Evolutionary conservation across 2,888 invertebrate species (phyloP), one percentile per base, ranked within the genome.

Genomic region (Melipona bicolor): DNA sequence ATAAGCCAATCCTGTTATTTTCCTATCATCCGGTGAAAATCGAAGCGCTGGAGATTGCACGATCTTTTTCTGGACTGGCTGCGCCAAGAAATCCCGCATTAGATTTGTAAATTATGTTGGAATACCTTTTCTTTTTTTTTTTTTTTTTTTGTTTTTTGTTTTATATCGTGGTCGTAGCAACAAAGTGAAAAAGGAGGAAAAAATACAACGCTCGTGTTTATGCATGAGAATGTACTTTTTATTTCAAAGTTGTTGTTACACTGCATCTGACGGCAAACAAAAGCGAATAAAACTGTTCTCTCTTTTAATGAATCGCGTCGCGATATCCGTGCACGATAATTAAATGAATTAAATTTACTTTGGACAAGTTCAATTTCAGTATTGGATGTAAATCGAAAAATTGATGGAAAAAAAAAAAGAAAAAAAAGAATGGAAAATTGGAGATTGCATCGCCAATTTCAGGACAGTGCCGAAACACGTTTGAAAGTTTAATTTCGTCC

Each of bases 1-100:
- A 86, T 83, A 85, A 85, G 86, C 64, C 86, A 80, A 90, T 88
- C 77, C 83, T 83, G 68, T 84, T 85, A 89, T 87, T 88, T 88
- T 85, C 81, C 86, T 81, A 83, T 81, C 81, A 79, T 83, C 83
- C 83, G 73, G 87, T 79, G 86, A 86, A 87, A 87, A 89, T 88
- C 79, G 81, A 68, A 77, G 65, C 81, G 65, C 75, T 79, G 64
- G 78, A 78, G 77, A 79, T 85, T 71, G 89, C 80, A 62, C 79
- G 72, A 84, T 85, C 82, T 81, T 85, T 43, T 80, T 82, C 73
- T 49, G 69, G 67, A 68, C 68, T 76, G 69, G 62, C 36, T 3
- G 17, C 3, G 3, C 27, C 15, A 32, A 56, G n/a, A 50, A 24
- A 54, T 59, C 70, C 54, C 54, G 54, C 62, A 64, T 77, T 69